phyloP scores from a whole-genome alignment of 2,113 vertebrate genomes.

The Lathamus discolor region DNA sequence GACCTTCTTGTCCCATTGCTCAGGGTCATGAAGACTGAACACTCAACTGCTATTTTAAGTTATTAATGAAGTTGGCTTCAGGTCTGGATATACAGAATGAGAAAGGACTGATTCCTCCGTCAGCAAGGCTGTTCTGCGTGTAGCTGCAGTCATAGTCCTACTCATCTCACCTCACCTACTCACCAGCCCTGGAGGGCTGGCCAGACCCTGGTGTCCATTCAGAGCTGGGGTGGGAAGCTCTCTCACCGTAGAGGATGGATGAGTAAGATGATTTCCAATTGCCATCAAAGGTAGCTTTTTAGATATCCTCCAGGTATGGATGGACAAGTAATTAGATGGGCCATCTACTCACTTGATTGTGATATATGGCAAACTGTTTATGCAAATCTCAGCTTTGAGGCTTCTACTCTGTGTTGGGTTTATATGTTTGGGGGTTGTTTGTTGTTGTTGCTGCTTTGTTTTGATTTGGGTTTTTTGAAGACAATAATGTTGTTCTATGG shows the following conservation, averaged over 20 bases:
- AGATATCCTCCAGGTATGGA: not conserved
- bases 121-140: not conserved
- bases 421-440: not conserved
- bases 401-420: not conserved
- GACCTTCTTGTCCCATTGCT: not conserved
- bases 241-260: not conserved
- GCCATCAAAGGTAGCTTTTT: not conserved
- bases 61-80: not conserved
- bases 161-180: not conserved
- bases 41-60: not conserved
- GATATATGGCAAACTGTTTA: not conserved
- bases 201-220: not conserved
- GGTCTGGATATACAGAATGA: not conserved
- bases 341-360: not conserved
- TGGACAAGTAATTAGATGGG: not conserved
- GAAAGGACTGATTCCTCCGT: not conserved
- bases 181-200: not conserved
- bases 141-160: not conserved
- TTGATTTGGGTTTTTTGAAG: not conserved
- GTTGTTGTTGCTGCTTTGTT: not conserved
- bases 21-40: not conserved
- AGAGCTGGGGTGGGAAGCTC: not conserved
- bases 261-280: not conserved
- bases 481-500: not conserved
- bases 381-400: not conserved